Evolutionary conservation across 2,888 invertebrate genomes (phyloP).

Genomic region (Galerucella calmariensis): DNA sequence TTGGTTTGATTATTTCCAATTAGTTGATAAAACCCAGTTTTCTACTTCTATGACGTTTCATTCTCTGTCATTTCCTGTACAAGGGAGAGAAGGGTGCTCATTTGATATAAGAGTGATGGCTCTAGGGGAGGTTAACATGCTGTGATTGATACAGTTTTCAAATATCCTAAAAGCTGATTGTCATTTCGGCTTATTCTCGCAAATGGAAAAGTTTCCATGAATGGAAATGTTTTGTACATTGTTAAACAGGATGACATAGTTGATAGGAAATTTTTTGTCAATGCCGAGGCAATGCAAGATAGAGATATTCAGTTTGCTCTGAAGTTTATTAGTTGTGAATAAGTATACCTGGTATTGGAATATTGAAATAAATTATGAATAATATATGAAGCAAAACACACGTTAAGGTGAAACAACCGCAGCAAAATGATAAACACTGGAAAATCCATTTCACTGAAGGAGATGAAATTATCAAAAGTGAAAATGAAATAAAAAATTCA

Average conservation of each 20-base stretch:
- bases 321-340: too few species aligned
- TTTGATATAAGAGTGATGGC: slow-evolving; percentile 58
- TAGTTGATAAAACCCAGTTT: neutral
- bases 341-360: too few species aligned
- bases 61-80: slow-evolving; percentile 44
- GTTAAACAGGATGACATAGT: neutral
- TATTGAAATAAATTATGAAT: too few species aligned
- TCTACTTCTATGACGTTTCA: slow-evolving; percentile 36
- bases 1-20: neutral
- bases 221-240: slow-evolving; percentile 13
- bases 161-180: slow-evolving; percentile 56
- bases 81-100: slow-evolving; percentile 46
- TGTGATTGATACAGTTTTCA: slow-evolving; percentile 61
- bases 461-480: too few species aligned
- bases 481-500: too few species aligned
- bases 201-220: slow-evolving; percentile 34
- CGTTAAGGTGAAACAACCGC: too few species aligned
- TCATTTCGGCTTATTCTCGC: slow-evolving; percentile 34
- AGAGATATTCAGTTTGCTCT: too few species aligned
- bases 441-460: too few species aligned
- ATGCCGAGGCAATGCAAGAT: neutral
- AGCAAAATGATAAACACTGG: too few species aligned
- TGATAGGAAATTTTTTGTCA: neutral
- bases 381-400: too few species aligned
- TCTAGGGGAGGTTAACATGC: slow-evolving; percentile 50